Percentiles rank a stretch among this genome's conserved stretches.
Conservation (phyloP, 2,797 vertebrate species). For the Muraenolepis orangiensis region DNA sequence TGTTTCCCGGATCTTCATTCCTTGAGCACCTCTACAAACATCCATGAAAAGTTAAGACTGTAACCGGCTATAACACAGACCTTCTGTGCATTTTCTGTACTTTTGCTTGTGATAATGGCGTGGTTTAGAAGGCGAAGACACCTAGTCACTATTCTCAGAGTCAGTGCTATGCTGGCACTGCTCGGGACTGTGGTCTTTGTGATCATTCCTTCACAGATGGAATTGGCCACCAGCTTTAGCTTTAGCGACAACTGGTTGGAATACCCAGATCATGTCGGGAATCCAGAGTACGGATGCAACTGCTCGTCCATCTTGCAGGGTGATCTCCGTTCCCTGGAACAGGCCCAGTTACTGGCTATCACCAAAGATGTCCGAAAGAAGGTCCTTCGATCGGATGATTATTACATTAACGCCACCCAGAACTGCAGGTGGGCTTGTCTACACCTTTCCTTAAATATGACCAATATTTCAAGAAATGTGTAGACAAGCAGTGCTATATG, state of each 20-base stretch:
- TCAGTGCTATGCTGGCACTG: not conserved
- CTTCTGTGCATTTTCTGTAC: no score
- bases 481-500: not conserved
- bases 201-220: not conserved
- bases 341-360: constrained; percentile 72
- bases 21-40: no score
- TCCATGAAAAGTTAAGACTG: no score
- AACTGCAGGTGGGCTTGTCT: constrained; percentile 66
- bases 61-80: no score
- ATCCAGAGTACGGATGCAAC: constrained; percentile 64
- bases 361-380: constrained; percentile 66
- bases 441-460: not conserved
- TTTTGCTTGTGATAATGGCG: no score
- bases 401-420: constrained; percentile 76
- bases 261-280: constrained; percentile 46
- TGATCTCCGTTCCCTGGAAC: constrained; percentile 70
- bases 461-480: not conserved
- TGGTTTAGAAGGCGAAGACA: not conserved
- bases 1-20: no score
- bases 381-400: constrained; percentile 55
- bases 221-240: not conserved
- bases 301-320: constrained; percentile 78
- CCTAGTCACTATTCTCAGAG: not conserved
- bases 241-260: constrained; percentile 54
- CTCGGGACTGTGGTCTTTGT: not conserved